Conservation (phyloP, 2,113 vertebrate genomes). For the Percina caprodes region DNA sequence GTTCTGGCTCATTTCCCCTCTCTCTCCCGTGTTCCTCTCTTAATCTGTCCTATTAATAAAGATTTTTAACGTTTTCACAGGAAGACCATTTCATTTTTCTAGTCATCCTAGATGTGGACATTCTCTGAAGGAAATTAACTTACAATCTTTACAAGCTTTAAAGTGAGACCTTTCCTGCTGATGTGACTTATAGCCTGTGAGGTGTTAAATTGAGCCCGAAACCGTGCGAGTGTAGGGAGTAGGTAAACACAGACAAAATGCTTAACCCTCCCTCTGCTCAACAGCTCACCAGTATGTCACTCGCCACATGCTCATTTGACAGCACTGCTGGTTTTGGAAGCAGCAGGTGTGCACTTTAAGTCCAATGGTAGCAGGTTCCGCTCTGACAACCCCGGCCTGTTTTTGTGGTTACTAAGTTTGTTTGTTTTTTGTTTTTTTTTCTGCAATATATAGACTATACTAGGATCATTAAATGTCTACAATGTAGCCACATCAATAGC, state of each 20-base stretch:
- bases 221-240: constrained; percentile 18
- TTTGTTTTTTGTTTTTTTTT: no score
- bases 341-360: constrained; percentile 74
- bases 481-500: constrained; percentile 28
- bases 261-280: constrained; percentile 54
- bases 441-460: constrained; percentile 12
- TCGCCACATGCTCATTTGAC: constrained; percentile 82
- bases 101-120: neutral
- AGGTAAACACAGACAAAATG: constrained; percentile 49
- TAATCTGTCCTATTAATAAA: no score
- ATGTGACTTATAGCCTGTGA: constrained; percentile 29
- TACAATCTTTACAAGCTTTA: neutral
- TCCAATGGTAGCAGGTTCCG: constrained; percentile 40
- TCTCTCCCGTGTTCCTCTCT: no score
- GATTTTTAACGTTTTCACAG: neutral
- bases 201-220: constrained; percentile 51
- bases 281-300: constrained; percentile 63
- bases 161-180: neutral
- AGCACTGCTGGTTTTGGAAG: constrained; percentile 47
- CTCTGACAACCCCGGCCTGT: constrained; percentile 35
- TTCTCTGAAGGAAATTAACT: neutral
- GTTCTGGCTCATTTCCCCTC: no score
- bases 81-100: neutral
- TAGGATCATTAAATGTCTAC: constrained; percentile 15
- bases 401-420: constrained; percentile 24